A percentile compares a stretch with the other conserved stretches of the same genome.
Conservation (phyloP, 1,140 invertebrate genomes). For the Heterodera carotae region DNA sequence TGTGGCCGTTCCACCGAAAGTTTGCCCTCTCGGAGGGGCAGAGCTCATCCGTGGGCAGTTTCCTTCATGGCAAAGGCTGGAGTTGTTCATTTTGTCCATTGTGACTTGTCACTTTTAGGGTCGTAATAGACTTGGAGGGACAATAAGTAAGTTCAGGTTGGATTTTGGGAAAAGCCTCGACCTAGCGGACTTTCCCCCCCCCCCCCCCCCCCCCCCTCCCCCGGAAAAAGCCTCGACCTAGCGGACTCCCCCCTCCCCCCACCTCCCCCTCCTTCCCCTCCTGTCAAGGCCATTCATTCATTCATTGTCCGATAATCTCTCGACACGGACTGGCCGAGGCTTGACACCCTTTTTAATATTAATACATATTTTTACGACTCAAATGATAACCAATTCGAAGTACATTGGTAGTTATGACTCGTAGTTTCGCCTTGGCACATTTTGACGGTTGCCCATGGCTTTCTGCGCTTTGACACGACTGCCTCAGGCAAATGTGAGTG, state of each 20-base stretch:
- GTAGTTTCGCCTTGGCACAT: slow-evolving; percentile 38
- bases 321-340: no score
- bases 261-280: no score
- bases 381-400: neutral
- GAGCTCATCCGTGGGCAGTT: slow-evolving; percentile 30
- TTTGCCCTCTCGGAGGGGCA: neutral
- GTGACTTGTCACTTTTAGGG: slow-evolving; percentile 13
- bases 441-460: slow-evolving; percentile 35
- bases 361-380: no score
- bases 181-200: no score
- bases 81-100: neutral
- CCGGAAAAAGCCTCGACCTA: no score
- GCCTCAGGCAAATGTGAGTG: slow-evolving; percentile 21
- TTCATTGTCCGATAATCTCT: no score
- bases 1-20: slow-evolving; percentile 24
- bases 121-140: slow-evolving; percentile 32
- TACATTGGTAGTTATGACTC: neutral
- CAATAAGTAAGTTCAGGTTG: slow-evolving; percentile 1
- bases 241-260: no score
- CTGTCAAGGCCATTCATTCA: no score
- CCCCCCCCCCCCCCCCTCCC: no score
- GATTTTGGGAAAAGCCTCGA: no score
- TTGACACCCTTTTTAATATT: no score
- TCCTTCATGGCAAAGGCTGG: slow-evolving; percentile 33
- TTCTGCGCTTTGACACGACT: slow-evolving; percentile 37